Percentiles rank a stretch among this genome's conserved stretches.
Conservation (phyloP, 2,113 vertebrate species). For the Fulmarus glacialis region DNA sequence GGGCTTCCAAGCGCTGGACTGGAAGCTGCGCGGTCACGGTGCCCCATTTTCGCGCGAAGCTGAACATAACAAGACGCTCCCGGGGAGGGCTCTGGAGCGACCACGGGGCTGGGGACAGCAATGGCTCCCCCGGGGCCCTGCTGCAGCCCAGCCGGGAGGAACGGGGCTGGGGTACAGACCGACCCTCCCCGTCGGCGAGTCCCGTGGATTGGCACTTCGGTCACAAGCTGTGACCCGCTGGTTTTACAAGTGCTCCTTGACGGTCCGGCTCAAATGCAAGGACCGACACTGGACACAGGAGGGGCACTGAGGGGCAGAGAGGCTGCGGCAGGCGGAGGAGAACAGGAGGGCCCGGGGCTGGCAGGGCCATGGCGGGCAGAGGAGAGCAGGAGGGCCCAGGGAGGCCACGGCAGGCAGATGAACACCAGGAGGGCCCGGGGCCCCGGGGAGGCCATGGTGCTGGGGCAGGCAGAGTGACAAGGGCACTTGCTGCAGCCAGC, state of each 20-base stretch:
- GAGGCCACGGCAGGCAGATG: neutral
- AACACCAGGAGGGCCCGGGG: neutral
- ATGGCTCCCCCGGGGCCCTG: neutral
- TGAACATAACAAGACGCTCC: neutral
- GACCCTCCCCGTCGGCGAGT: accelerated
- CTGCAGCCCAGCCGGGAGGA: neutral
- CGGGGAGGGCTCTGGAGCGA: neutral
- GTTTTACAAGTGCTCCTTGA: neutral
- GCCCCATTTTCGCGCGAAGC: accelerated
- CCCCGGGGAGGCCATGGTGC: neutral
- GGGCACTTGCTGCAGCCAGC: neutral
- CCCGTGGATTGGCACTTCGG: neutral
- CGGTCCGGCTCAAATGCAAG: accelerated
- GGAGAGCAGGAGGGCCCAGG: neutral
- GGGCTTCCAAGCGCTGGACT: neutral
- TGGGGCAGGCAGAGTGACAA: neutral
- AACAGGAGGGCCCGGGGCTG: neutral
- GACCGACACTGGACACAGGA: neutral
- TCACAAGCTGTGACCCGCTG: neutral
- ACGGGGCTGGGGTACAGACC: neutral
- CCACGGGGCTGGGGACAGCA: too few species aligned
- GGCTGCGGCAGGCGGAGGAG: neutral
- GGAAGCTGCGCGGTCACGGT: neutral
- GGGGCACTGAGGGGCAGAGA: neutral
- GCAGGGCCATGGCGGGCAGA: neutral